Conservation (phyloP, 2,797 vertebrate species). For the Falco peregrinus region DNA sequence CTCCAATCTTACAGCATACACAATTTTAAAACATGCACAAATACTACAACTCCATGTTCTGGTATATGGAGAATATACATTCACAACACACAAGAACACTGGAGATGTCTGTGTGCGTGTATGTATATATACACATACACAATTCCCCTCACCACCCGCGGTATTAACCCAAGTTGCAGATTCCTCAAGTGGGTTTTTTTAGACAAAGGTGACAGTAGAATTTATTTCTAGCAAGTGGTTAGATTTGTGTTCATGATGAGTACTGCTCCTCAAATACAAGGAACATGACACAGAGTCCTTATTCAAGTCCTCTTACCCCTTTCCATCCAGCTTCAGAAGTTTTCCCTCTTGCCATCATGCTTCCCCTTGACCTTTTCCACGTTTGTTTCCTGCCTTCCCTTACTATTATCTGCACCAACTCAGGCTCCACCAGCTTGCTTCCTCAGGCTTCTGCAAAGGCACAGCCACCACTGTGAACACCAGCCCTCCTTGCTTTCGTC, state of each 20-base stretch:
- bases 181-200: background rate
- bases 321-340: background rate
- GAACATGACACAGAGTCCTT: background rate
- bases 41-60: background rate
- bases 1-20: background rate
- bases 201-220: background rate
- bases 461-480: background rate
- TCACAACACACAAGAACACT: background rate
- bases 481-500: background rate
- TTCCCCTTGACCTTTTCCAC: background rate
- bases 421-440: background rate
- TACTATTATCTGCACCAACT: background rate
- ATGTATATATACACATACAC: too few species aligned
- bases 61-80: background rate
- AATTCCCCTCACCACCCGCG: background rate
- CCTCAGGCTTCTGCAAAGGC: background rate
- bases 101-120: too few species aligned
- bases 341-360: background rate
- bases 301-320: background rate
- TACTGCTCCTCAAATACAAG: background rate
- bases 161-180: background rate
- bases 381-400: background rate
- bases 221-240: background rate
- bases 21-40: rapidly evolving
- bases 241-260: background rate